These are phyloP conservation scores for Sthenelais limicola DNA, from an alignment of 2,888 invertebrate genomes.

Conservation along the genomic window DNA sequence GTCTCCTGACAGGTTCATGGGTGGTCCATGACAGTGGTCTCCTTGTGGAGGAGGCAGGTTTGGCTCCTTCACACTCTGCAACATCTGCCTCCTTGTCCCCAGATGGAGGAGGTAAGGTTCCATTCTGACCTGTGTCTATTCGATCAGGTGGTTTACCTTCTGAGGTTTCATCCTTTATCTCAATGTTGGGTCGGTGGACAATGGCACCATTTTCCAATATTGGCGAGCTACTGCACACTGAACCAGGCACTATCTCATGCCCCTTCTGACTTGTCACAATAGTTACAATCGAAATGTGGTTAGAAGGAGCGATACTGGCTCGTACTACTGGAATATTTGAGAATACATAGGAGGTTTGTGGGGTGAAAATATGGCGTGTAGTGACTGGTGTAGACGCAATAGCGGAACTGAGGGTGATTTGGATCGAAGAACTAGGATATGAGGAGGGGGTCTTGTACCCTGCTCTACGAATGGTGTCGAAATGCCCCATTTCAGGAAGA, in stretches of 20 bases:
- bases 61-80: background rate
- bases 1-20: conserved; percentile 18
- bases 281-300: conserved; percentile 17
- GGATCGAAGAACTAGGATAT: background rate
- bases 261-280: background rate
- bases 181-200: background rate
- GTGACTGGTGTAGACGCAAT: conserved; percentile 3
- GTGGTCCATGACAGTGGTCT: conserved; percentile 20
- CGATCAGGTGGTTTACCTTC: too few relatives aligned
- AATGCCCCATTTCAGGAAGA: conserved; percentile 26
- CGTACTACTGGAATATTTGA: background rate
- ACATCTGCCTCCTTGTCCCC: background rate
- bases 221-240: background rate
- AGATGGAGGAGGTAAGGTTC: too few relatives aligned
- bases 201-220: background rate
- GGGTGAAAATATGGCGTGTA: conserved; percentile 28
- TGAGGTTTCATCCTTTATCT: background rate
- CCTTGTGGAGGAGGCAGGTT: conserved; percentile 3
- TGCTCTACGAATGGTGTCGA: conserved; percentile 30
- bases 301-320: conserved; percentile 17
- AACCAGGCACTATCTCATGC: background rate
- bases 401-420: conserved; percentile 7
- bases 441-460: conserved; percentile 32
- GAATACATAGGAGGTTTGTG: conserved; percentile 24
- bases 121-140: too few relatives aligned